Base-by-base conservation (phyloP, 2,888 invertebrate species). In the Drosophila cracens region DNA sequence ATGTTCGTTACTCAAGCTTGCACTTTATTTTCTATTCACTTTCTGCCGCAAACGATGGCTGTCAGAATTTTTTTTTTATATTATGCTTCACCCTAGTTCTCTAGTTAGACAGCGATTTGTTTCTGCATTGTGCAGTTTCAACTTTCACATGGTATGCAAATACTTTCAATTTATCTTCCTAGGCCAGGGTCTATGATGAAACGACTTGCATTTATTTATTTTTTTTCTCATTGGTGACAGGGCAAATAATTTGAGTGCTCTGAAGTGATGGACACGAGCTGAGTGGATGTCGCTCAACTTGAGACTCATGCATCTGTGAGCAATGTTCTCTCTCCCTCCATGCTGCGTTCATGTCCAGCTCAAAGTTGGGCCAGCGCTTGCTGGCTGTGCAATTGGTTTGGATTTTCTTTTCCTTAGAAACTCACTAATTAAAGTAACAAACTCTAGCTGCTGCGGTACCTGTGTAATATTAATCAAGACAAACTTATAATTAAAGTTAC, bases 211-310 rank as follows among this genome's bases (percentile, higher is more conserved):
- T 56, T 56, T 51, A 21, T 21, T 61, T 25, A 18, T 25, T 48
- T 43, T 38, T 29, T 34, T 54, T 54, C 21, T 49, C 49, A 0
- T 51, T 36, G 56, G 59, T 40, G 53, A 33, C 49, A 31, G 36
- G 21, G 70, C 60, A 70, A 70, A 43, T 70, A 43, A 61, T 70
- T 61, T 46, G 43, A 51, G 54, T 43, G 36, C 61, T 31, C 27
- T 27, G 25, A 57, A 52, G 40, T 70, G 49, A 60, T 49, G 70
- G 33, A 60, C 33, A 25, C 21, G 27, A 18, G 21, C n/a, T 34
- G 33, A 27, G 56, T 10, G 10, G 6, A 27, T 8, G 27, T 5
- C 36, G n/a, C 53, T 48, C 43, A 43, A 38, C 70, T 59, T 53
- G 36, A 29, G 58, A n/a, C 34, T 25, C 8, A 18, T 56, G 36